These are phyloP conservation scores for Acipenser oxyrinchus DNA, from an alignment of 2,797 vertebrate species.

Conservation along the genomic window DNA sequence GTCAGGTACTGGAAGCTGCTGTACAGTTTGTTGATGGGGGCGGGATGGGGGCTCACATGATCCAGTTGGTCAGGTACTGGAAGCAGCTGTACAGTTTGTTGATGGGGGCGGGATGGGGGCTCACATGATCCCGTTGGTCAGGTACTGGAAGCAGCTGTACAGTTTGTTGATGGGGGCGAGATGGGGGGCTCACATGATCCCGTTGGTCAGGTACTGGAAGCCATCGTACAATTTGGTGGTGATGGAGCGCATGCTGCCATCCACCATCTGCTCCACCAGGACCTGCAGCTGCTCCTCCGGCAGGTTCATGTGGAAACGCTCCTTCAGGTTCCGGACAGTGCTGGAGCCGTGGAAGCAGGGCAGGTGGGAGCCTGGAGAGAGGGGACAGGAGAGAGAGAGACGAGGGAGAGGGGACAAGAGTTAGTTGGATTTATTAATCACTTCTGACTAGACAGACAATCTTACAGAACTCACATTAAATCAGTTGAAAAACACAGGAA, in stretches of 20 bases:
- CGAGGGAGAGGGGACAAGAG: accelerated
- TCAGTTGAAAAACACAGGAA: too few relatives aligned
- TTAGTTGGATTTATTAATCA: background rate
- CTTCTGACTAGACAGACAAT: too few relatives aligned
- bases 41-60: background rate
- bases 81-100: background rate
- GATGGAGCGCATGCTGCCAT: conserved; percentile 85
- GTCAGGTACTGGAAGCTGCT: too few relatives aligned
- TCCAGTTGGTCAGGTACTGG: background rate
- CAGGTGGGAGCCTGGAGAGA: conserved; percentile 74
- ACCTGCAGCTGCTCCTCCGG: conserved; percentile 94
- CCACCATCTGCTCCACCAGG: conserved; percentile 85
- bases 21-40: too few relatives aligned
- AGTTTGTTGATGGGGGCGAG: background rate
- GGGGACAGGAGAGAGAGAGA: background rate
- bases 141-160: background rate
- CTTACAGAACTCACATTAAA: too few relatives aligned
- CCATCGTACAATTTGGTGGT: conserved; percentile 93
- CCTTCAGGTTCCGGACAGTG: conserved; percentile 87
- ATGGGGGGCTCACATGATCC: conserved; percentile 80
- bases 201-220: conserved; percentile 97
- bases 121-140: background rate
- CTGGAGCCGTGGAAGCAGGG: conserved; percentile 90
- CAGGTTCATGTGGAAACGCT: conserved; percentile 94
- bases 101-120: background rate